Base-by-base conservation (phyloP, 2,888 invertebrate species). In the Lumbricus terrestris region DNA sequence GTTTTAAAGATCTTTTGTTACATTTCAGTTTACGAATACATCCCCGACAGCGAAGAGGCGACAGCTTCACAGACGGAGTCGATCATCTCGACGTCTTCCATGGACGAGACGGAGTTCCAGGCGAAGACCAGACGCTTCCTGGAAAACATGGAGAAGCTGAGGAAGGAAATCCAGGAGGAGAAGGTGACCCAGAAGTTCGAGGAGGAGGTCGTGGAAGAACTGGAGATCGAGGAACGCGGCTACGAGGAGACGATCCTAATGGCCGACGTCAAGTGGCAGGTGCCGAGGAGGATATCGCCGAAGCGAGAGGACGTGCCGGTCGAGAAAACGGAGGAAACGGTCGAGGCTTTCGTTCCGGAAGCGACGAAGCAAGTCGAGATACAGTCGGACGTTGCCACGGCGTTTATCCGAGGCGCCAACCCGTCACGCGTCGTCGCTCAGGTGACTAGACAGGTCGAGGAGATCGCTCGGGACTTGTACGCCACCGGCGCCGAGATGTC, bases 21-120 rank as follows among this genome's bases (percentile, higher is more conserved):
- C 29, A 69, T 91, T 93, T 91, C 95, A 98, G 98, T 98, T 88
- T 98, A 97, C 95, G 98, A 98, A 96, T 98, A 98, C 95, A 96
- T 97, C 92, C 97, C 97, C 92, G 97, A 97, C 95, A 97, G 97
- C 93, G 97, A 97, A 96, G 96, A 97, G 93, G 97, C 97, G 92
- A 96, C 96, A n/a, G 92, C 93, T 33, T 93, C 92, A 20, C 92
- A 92, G 89, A 91, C 92, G 29, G 94, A 94, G 91, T 94, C 94
- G 16, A 92, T 93, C 90, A 92, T 93, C 92, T 94, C 94, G 29
- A 93, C 94, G n/a, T 89, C 91, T n/a, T 92, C 92, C 15, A 91
- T 91, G 88, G 92, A 92, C 90, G 92, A 92, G 85, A 91, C 90
- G 13, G 92, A 92, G 38, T 92, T 92, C 90, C 91, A 92, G 82